A percentile compares a stretch with the other conserved stretches of the same genome.
Evolutionary conservation across 2,888 invertebrate species (phyloP).

Genomic region (Hirudinaria manillensis): DNA sequence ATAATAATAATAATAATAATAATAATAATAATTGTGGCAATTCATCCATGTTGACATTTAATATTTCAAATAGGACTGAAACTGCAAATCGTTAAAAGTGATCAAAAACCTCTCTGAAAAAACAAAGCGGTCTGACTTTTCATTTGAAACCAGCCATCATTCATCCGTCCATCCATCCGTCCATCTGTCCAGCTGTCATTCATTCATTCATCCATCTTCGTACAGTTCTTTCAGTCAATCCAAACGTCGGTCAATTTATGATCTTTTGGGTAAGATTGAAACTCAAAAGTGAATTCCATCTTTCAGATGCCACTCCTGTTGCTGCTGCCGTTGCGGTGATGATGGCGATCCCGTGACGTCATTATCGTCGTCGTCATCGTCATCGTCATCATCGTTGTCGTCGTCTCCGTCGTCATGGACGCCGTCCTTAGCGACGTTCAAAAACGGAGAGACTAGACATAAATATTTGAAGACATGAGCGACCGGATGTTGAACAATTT

Average conservation of each 20-base stretch:
- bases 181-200: background rate
- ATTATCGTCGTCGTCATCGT: slow-evolving; percentile 4
- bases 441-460: too few species aligned
- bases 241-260: background rate
- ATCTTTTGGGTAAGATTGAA: too few species aligned
- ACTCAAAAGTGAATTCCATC: too few species aligned
- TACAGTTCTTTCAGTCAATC: background rate
- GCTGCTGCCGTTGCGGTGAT: background rate
- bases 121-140: too few species aligned
- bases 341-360: background rate
- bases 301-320: too few species aligned
- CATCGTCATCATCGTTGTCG: slow-evolving; percentile 20
- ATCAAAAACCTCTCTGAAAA: too few species aligned
- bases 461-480: too few species aligned
- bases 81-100: too few species aligned
- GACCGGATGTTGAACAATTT: too few species aligned
- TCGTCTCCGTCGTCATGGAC: background rate
- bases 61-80: background rate
- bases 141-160: too few species aligned
- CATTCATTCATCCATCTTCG: background rate
- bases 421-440: slow-evolving; percentile 1
- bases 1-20: slow-evolving; percentile 7
- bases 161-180: background rate
- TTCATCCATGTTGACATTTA: background rate
- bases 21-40: slow-evolving; percentile 3